Evolutionary conservation across 2,113 vertebrate genomes (phyloP).

Genomic region (Megaleporinus macrocephalus): DNA sequence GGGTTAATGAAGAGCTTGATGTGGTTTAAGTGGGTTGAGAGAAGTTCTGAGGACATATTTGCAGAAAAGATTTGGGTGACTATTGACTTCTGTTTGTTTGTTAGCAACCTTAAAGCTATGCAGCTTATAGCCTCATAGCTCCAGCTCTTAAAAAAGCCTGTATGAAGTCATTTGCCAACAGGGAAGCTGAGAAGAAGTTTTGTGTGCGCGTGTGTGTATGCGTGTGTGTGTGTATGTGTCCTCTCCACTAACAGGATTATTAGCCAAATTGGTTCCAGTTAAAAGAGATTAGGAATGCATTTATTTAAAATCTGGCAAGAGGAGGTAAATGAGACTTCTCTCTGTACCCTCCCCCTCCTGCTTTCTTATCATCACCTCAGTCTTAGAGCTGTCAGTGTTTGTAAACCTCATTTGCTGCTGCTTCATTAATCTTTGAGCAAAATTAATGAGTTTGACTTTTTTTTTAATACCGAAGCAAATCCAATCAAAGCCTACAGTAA

Average conservation of each 20-base stretch:
- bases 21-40: too few relatives aligned
- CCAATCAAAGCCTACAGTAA: constrained; percentile 26
- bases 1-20: too few relatives aligned
- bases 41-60: too few relatives aligned
- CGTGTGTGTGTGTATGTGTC: constrained; percentile 24
- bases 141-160: not conserved
- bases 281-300: constrained; percentile 54
- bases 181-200: not conserved
- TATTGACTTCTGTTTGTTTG: too few relatives aligned
- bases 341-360: not conserved
- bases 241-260: constrained; percentile 54
- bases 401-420: constrained; percentile 27
- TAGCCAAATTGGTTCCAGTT: constrained; percentile 60
- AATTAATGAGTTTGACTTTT: constrained; percentile 29
- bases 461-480: constrained; percentile 28
- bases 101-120: too few relatives aligned
- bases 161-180: constrained; percentile 15
- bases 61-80: too few relatives aligned
- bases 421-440: constrained; percentile 30
- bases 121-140: too few relatives aligned
- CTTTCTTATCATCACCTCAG: constrained; percentile 19
- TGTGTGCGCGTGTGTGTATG: not conserved
- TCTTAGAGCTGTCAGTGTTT: constrained; percentile 25
- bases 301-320: constrained; percentile 43
- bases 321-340: constrained; percentile 24